Base-by-base conservation (phyloP, 2,888 invertebrate genomes). In the Eudemis profundana region DNA sequence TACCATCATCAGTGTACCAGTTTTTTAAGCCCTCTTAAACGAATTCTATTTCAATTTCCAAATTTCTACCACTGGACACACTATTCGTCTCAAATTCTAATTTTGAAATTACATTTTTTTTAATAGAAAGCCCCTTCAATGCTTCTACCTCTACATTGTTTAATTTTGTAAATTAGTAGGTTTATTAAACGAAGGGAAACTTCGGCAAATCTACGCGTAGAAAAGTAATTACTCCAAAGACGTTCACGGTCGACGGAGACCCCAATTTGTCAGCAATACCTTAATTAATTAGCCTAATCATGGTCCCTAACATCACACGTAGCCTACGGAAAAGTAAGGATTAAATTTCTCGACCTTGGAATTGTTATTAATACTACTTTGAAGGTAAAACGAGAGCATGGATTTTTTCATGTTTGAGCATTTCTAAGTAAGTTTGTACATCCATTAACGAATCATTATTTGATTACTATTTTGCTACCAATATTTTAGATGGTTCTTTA, bases 271-370 rank as follows among this genome's bases (percentile, higher is more conserved):
- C 47, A 40, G 54, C 49, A 27, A 21, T 27, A 21, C 29, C 54
- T 47, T 56, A 54, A 62, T 62, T 62, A 56, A 62, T 62, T 62
- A 47, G 54, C 23, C 46, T 36, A 29, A 62, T 62, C 54, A 62
- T 62, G 47, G 21, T 10, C 47, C 53, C 54, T 17, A 38, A 49
- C 38, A 57, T 47, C 23, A 49, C 54, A 40, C 29, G 54, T 46
- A 36, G 46, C 33, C 19, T 14, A 42, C 14, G 40, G 40, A 33
- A 50, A 61, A 51, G 4, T 29, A 49, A 21, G 12, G 12, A 21
- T 33, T 14, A 40, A 59, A 59, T 51, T 44, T 61, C 19, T 33
- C 42, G 40, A 8, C 14, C 21, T 14, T 21, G 36, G 10, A 1
- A 5, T 23, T 23, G 10, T 33, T 10, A 33, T 33, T 33, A 2